Conservation (phyloP, 2,888 invertebrate genomes). For the Biston betularia region DNA sequence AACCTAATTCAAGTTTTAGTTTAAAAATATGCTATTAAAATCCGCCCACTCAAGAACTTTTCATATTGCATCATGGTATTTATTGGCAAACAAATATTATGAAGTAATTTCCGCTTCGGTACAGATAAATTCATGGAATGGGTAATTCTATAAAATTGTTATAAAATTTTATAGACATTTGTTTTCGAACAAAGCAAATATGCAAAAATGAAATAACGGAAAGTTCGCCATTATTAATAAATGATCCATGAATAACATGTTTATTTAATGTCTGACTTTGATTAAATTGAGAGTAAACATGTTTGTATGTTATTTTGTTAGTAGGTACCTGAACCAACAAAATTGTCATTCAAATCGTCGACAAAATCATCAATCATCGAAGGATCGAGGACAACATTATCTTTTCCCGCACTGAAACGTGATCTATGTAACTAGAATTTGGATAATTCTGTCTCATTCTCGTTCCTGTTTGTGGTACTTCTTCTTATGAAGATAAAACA, state of each 20-base stretch:
- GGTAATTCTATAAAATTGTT: slow-evolving; percentile 4
- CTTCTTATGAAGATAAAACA: too few relatives aligned
- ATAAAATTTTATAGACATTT: slow-evolving; percentile 9
- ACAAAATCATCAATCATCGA: too few relatives aligned
- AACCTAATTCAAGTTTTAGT: slow-evolving; percentile 6
- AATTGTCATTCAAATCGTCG: too few relatives aligned
- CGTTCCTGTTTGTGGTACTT: too few relatives aligned
- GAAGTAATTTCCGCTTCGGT: slow-evolving; percentile 3
- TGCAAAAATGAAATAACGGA: not conserved
- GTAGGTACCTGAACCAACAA: too few relatives aligned
- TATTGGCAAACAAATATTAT: slow-evolving; percentile 5
- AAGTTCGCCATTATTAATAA: not conserved
- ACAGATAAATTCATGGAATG: not conserved
- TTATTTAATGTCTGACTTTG: too few relatives aligned
- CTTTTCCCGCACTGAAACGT: too few relatives aligned
- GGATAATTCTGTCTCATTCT: too few relatives aligned
- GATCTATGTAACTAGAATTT: too few relatives aligned
- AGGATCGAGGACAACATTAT: too few relatives aligned
- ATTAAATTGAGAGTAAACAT: too few relatives aligned
- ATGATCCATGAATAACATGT: not conserved
- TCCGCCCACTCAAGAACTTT: not conserved
- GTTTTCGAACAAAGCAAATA: not conserved
- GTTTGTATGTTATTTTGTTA: too few relatives aligned
- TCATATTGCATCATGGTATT: not conserved
- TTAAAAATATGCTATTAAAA: not conserved